A percentile compares a stretch with the other conserved stretches of the same genome.
Evolutionary conservation across 2,113 vertebrate genomes (phyloP).

Genomic region (Condylura cristata): DNA sequence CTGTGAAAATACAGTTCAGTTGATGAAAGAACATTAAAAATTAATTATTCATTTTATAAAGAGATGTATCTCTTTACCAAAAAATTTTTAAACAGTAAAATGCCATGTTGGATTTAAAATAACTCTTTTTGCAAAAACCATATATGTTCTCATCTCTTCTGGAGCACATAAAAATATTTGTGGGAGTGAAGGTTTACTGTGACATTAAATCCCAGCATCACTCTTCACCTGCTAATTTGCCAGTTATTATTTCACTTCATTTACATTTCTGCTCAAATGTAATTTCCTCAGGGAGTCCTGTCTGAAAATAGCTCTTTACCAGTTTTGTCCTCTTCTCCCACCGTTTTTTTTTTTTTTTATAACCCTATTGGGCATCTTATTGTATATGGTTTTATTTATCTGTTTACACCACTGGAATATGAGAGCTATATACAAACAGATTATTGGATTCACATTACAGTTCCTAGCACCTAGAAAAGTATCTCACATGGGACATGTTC

Average conservation of each 20-base stretch:
- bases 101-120: constrained; percentile 10
- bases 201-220: constrained; percentile 16
- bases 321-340: background rate
- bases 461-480: background rate
- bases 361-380: background rate
- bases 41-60: constrained; percentile 39
- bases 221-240: constrained; percentile 50
- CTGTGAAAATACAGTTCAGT: constrained; percentile 37
- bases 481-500: background rate
- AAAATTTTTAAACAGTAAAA: constrained; percentile 19
- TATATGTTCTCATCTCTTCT: background rate
- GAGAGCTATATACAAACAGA: background rate
- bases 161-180: constrained; percentile 32
- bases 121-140: constrained; percentile 5
- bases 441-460: background rate
- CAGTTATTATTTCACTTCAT: constrained; percentile 55
- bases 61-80: constrained; percentile 16
- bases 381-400: background rate
- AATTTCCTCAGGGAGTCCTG: constrained; percentile 16
- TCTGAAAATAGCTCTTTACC: constrained; percentile 23
- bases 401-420: background rate
- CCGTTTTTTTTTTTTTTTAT: background rate
- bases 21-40: constrained; percentile 3
- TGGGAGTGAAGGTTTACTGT: constrained; percentile 37
- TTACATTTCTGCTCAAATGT: constrained; percentile 55